Percentiles rank a stretch among this genome's conserved stretches.
Conservation (phyloP, 1,140 invertebrate species). For the Drusus annulatus region DNA sequence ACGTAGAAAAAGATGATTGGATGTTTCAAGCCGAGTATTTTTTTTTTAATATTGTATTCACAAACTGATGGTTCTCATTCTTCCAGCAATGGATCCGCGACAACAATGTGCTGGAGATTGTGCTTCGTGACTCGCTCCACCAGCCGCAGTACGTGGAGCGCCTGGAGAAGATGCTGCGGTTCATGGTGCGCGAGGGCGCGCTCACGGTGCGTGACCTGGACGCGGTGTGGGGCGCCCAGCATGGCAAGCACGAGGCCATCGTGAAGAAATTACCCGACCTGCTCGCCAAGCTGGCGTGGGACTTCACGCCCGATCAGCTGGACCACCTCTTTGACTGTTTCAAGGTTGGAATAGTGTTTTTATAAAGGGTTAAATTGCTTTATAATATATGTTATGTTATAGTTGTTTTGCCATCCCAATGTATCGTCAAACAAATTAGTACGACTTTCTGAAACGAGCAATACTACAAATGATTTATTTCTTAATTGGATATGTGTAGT, state of each 20-base stretch:
- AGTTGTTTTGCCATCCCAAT: too few species aligned
- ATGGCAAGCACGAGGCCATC: constrained; percentile 95
- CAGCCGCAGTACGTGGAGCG: constrained; percentile 99
- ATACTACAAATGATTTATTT: too few species aligned
- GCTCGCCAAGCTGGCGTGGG: constrained; percentile 97
- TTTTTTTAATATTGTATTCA: too few species aligned
- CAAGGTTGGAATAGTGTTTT: constrained; percentile 75
- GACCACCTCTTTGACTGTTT: constrained; percentile 99
- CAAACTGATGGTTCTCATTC: too few species aligned
- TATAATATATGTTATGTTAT: too few species aligned
- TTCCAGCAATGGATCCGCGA: constrained; percentile 95
- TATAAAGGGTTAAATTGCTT: too few species aligned
- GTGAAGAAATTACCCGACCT: constrained; percentile 98
- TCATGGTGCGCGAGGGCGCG: constrained; percentile 96
- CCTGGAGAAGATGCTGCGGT: constrained; percentile 96
- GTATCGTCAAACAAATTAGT: too few species aligned
- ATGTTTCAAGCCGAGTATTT: too few species aligned
- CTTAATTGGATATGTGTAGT: too few species aligned
- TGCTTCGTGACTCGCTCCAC: constrained; percentile 95
- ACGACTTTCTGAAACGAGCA: too few species aligned
- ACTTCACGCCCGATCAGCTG: constrained; percentile 96
- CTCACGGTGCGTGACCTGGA: constrained; percentile 93
- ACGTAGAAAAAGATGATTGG: too few species aligned
- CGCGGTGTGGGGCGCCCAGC: constrained; percentile 96
- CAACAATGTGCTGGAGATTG: constrained; percentile 96